phyloP scores from a whole-genome alignment of 1,140 invertebrate species.

The Babylonia areolata region DNA sequence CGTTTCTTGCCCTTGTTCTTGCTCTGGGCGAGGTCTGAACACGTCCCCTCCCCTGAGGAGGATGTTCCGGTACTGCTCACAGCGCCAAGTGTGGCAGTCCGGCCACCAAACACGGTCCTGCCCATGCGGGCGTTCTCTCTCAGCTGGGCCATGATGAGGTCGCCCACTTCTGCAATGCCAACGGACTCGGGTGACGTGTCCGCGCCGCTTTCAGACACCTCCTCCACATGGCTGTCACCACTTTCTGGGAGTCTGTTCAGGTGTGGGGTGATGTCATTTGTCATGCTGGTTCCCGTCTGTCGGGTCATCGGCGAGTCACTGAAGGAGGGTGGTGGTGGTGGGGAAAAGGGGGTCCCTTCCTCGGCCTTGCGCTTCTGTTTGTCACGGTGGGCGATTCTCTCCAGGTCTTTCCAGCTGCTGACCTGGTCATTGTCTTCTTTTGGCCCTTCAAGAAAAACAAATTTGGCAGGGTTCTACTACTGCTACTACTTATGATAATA shows the following conservation, averaged over 20 bases:
- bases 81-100: background rate
- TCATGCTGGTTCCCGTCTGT: background rate
- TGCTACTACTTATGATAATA: too few relatives aligned
- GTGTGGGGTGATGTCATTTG: background rate
- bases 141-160: slow-evolving; percentile 10
- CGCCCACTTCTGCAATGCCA: background rate
- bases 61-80: background rate
- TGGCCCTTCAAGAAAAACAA: too few relatives aligned
- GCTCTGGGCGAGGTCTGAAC: background rate
- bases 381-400: slow-evolving; percentile 1
- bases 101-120: background rate
- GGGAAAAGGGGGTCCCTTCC: background rate
- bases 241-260: too few relatives aligned
- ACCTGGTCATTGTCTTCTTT: background rate
- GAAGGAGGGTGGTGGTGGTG: background rate
- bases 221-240: too few relatives aligned
- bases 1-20: background rate
- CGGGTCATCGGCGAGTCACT: background rate
- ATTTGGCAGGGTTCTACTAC: too few relatives aligned
- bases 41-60: background rate
- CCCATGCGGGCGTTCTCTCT: slow-evolving; percentile 18
- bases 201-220: too few relatives aligned
- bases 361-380: slow-evolving; percentile 6
- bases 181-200: background rate
- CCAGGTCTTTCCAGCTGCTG: slow-evolving; percentile 33